Evolutionary conservation across 2,797 vertebrate species (phyloP), one percentile per base, ranked within the genome.

Genomic region (Anguilla marmorata): DNA sequence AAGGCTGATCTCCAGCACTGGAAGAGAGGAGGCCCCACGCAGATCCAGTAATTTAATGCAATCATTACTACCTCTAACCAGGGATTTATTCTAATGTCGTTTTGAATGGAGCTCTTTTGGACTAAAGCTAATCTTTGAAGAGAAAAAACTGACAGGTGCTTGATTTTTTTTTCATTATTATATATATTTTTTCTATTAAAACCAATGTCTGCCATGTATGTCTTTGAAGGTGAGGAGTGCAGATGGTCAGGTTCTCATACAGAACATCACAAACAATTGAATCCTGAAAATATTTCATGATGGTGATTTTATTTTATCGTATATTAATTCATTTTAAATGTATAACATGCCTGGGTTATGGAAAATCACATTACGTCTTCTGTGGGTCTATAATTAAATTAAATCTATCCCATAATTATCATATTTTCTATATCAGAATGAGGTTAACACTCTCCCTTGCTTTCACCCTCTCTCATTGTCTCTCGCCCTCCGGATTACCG

Each of bases 21-120:
- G 60, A 84, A 86, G 88, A 79, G 86, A 86, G 69, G 24, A 85
- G 92, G 93, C 92, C 94, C 93, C 95, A 93, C 94, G 94, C 95
- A 92, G 94, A 93, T 93, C 92, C 92, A 91, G 94, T 95, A 95
- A 96, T 96, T 96, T 94, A 94, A 95, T 69, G 87, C 94, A 93
- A 86, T 91, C 90, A 95, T 96, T 95, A 95, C 94, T 90, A 94
- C 93, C 93, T 90, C 92, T 91, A 90, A 91, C 91, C 89, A 90
- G 89, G 93, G 93, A 94, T 93, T 93, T 94, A 95, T 96, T 94
- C 93, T 93, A 95, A 95, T 94, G 91, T 89, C 69, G 89, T 94
- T 95, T 9, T 95, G 92, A 91, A 87, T 54, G 82, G 48, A 48
- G 50, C 50, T 52, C 24, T 60, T 87, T 79, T 80, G 88, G 88